Evolutionary conservation across 2,113 vertebrate genomes (phyloP), one percentile per base, ranked within the genome.

Genomic region (Myxocyprinus asiaticus): DNA sequence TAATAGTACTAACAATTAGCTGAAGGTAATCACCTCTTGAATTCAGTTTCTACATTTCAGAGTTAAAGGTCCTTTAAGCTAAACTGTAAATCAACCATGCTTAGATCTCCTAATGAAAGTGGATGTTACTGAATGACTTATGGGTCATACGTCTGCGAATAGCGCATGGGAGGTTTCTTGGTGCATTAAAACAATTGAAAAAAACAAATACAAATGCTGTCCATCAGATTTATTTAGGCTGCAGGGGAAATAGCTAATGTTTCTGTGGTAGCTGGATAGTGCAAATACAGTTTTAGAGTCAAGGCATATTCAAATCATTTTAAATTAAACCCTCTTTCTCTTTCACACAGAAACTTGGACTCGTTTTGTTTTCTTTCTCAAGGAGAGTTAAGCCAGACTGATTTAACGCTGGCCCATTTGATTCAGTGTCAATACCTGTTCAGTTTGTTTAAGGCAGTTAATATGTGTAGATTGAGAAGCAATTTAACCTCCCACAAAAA

Each of bases 41-140:
- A 33, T 33, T 33, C 22, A 33, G 22, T 33, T 33, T 33, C 22
- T 33, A 33, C 22, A 33, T 33, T 33, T 33, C 22, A 33, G 44
- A 67, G 47, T 58, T 47, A 33, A 70, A 77, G 53, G 22, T 47
- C 64, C 51, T 12, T 79, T 81, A 66, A 17, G 17, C 74, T 71
- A 50, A 81, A 45, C 45, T 3, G 9, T 14, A 65, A 73, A 73
- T 80, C 63, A 73, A 55, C 64, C 56, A 45, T 66, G 64, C 43
- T 68, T 59, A 14, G 22, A 33, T 33, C 22, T 1, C 22, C 22
- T 33, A 56, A 48, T 63, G 56, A n/a, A 70, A 44, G 42, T 45
- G 15, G n/a, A 62, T n/a, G 71, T 62, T 8, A 22, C 43, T 47
- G 8, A 62, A 4, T 14, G 14, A 47, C 6, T 48, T 47, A 33